Conservation (phyloP, 2,113 vertebrate genomes). For the Ictalurus punctatus region DNA sequence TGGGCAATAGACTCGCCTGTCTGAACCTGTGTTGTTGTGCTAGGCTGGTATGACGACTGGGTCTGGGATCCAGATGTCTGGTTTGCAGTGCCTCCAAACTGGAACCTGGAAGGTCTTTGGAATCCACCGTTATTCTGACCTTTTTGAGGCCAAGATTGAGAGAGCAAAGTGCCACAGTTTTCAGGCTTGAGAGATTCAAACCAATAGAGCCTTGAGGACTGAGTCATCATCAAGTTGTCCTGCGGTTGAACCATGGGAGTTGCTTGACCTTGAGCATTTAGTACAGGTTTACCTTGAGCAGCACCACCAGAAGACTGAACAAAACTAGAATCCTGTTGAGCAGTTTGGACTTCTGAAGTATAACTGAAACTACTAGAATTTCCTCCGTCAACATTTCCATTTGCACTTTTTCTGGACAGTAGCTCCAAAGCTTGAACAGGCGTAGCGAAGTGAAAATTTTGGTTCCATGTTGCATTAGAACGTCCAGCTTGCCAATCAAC, state of each 20-base stretch:
- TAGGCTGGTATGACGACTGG: no score
- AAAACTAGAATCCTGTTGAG: neutral
- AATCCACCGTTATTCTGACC: no score
- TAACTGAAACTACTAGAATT: neutral
- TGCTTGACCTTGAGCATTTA: neutral
- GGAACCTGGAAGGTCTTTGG: neutral
- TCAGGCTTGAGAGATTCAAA: neutral
- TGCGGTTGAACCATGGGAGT: neutral
- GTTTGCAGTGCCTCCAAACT: neutral
- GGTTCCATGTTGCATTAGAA: neutral
- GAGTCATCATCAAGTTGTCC: neutral
- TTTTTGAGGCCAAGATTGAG: no score
- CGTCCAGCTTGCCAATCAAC: neutral
- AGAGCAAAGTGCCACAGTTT: no score
- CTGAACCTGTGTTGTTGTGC: no score
- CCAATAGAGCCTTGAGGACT: neutral
- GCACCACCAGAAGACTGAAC: slow-evolving; percentile 5
- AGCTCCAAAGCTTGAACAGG: neutral
- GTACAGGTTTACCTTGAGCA: neutral
- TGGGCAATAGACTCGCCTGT: no score
- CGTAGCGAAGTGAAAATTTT: neutral
- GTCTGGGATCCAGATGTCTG: no score
- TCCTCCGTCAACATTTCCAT: neutral
- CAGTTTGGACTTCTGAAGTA: neutral
- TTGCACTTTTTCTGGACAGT: neutral